Conservation (phyloP, 2,888 invertebrate species). For the Eremobia ochroleuca region DNA sequence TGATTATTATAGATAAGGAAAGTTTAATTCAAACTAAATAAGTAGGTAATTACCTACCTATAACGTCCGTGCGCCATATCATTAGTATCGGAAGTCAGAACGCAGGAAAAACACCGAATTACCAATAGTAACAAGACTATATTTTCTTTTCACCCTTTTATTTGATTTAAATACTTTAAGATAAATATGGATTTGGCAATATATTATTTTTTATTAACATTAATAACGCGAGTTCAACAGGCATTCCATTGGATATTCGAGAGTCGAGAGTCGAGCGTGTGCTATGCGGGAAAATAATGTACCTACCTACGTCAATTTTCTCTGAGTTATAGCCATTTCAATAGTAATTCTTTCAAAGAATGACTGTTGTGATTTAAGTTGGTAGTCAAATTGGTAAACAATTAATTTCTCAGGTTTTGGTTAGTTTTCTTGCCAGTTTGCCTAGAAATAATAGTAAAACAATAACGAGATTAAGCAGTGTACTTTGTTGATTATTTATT, state of each 20-base stretch:
- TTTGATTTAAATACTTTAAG: background rate
- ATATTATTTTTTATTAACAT: background rate
- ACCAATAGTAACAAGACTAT: background rate
- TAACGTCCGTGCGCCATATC: background rate
- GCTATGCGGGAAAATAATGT: background rate
- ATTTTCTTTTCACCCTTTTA: background rate
- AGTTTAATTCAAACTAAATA: slow-evolving; percentile 5
- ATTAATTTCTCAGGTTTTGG: background rate
- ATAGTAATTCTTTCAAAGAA: background rate
- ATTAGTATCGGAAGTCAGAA: slow-evolving; percentile 5
- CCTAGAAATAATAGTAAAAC: background rate
- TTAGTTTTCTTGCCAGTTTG: background rate
- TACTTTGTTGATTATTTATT: too few species aligned
- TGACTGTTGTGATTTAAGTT: background rate
- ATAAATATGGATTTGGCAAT: background rate
- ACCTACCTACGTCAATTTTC: background rate
- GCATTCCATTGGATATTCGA: background rate
- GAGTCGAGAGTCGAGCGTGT: background rate
- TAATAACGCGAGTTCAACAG: background rate
- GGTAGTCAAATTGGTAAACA: background rate
- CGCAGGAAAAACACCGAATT: background rate
- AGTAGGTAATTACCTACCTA: too few species aligned
- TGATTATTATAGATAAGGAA: slow-evolving; percentile 10
- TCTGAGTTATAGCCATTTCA: background rate
- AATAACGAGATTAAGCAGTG: background rate